A percentile compares a stretch with the other conserved stretches of the same genome.
These are phyloP conservation scores for Aphaenogaster floridana DNA, from an alignment of 1,140 invertebrate genomes.

Conservation along the genomic window DNA sequence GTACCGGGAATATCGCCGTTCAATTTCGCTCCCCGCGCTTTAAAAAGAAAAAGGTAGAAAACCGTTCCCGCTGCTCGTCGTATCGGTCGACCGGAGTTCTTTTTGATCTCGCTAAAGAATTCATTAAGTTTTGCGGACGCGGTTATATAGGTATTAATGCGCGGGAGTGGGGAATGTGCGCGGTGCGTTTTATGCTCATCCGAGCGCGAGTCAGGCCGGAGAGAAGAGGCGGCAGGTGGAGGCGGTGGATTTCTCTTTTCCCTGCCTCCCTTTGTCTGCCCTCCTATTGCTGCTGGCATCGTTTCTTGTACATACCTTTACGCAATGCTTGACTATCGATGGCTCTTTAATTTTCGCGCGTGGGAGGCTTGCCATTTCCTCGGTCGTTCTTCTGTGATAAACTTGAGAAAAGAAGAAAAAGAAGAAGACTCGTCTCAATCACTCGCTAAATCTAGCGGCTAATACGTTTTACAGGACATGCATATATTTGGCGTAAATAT, in stretches of 20 bases:
- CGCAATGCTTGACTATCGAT: constrained; percentile 71
- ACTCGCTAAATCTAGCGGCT: constrained; percentile 12
- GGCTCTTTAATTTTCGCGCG: constrained; percentile 67
- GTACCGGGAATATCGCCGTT: constrained; percentile 77
- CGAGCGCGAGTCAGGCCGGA: constrained; percentile 64
- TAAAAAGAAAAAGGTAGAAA: constrained; percentile 56
- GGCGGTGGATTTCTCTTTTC: constrained; percentile 71
- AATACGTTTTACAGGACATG: neutral
- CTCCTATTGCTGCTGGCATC: constrained; percentile 47
- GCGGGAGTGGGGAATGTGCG: constrained; percentile 75
- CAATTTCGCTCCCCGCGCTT: constrained; percentile 74
- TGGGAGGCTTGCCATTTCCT: constrained; percentile 35
- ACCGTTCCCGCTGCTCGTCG: constrained; percentile 44
- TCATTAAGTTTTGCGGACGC: constrained; percentile 82
- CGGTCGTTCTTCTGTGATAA: constrained; percentile 17
- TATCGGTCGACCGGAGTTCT: constrained; percentile 75
- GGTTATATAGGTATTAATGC: constrained; percentile 83
- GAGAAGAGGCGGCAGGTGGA: constrained; percentile 70
- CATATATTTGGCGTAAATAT: constrained; percentile 24
- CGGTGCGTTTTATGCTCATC: constrained; percentile 73
- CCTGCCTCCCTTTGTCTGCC: constrained; percentile 68
- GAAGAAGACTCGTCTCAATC: constrained; percentile 8
- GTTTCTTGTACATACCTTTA: constrained; percentile 67
- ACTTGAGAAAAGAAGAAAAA: neutral
- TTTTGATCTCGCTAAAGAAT: constrained; percentile 82